Evolutionary conservation across 2,113 vertebrate species (phyloP), one percentile per base, ranked within the genome.

Genomic region (Xenopus tropicalis): DNA sequence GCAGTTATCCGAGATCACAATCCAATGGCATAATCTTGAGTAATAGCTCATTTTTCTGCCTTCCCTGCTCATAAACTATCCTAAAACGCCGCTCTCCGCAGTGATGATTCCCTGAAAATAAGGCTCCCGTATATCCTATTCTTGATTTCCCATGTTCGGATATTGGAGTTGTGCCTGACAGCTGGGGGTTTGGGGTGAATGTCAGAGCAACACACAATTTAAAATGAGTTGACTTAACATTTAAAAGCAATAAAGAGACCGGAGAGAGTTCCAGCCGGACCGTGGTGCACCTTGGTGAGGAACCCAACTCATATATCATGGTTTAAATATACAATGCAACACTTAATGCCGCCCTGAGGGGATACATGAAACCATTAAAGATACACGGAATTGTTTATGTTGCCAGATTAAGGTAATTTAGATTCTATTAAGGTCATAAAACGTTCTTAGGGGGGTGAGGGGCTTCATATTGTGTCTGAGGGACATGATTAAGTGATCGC

Each of bases 361-460:
- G 6, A 19, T 14, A 17, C 21, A 14, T 44, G 14, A 8, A 70
- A 20, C 14, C 48, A 37, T 20, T 62, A 25, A 51, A 48, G 19
- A 11, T 9, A 71, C 44, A 52, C n/a, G 2, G 25, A 20, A 62
- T 19, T 21, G 19, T 20, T n/a, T 48, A 63, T 22, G 22, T 16
- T 72, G 58, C 11, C 7, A 64, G 70, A 63, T 51, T 63, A 52
- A 72, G 61, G 70, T 64, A 24, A 63, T 23, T 29, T 21, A 13
- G 21, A 63, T 72, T 51, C 70, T 52, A 72, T 72, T 61, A 61
- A 63, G 61, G 70, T 72, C 70, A 63, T 23, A 11, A 7, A 25
- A 62, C 22, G 12, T 48, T 56, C 12, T 48, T 48, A 48, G 11
- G 12, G 70, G 52, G n/a, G 48, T 43, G 21, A 13, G 21, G 12